Evolutionary conservation across 1,140 invertebrate genomes (phyloP), one percentile per base, ranked within the genome.

Genomic region (Phymastichus coffea): DNA sequence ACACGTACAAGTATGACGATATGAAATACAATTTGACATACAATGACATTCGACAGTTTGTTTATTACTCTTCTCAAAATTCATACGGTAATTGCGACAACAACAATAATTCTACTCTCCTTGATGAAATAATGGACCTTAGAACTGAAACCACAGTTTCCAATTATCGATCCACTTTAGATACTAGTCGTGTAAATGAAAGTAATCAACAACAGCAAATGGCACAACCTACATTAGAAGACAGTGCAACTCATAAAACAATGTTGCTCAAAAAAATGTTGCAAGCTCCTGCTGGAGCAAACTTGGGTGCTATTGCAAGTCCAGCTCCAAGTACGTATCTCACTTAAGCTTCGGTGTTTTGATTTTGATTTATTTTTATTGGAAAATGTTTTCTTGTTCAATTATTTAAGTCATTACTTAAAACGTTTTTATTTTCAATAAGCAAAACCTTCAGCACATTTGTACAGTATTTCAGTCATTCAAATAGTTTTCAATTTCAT

Each of bases 181-280:
- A 65, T 22, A 44, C 37, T 12, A 47, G 40, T 35, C 30, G 63
- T 49, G 41, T 63, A 2, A 61, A 66, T 26, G 30, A 17, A 22
- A 20, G 4, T 35, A 64, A 15, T 30, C 56, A 57, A 33, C 59
- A 65, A 17, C 15, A 55, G 20, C 68, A 69, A 37, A 46, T 63
- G 2, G 1, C 60, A 3, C 58, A 66, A 14, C 64, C 70, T 12
- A 7, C 61, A 4, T 68, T 61, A 14, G 20, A 44, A 37, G 41
- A 48, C 23, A 49, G 7, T 37, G 14, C 44, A 9, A 56, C 23
- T 10, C 53, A 38, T 17, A 59, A 53, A n/a, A 53, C 51, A 43
- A 58, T 74, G 15, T 54, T 79, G 4, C 22, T 80, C 1, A 77
- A 74, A 52, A 76, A 74, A 63, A 78, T 80, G 75, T 57, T 80